Base-by-base conservation (phyloP, 2,797 vertebrate genomes). In the Telmatherina bonti region DNA sequence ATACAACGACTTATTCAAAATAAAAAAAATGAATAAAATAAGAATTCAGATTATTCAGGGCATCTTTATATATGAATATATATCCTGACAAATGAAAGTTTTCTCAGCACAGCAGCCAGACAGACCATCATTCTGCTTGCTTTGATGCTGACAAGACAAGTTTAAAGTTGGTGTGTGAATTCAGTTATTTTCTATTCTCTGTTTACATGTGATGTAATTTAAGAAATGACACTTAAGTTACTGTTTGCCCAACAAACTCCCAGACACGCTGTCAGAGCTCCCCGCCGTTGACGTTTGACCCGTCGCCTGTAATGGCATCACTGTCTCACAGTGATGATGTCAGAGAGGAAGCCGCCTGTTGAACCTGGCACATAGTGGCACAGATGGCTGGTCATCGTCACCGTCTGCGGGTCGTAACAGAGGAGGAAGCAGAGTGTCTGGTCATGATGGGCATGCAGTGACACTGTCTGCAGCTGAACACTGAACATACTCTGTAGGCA, bases 361-460 rank as follows among this genome's bases (percentile, higher is more conserved):
- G 70, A 74, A 77, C 68, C 77, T 24, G 68, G 89, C 83, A 85
- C 91, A 68, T 56, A 63, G 78, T 89, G 90, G 85, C 84, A 92
- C 91, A 88, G 78, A 90, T 82, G 70, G 47, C 69, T 16, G 62
- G 20, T 70, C 74, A 52, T n/a, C n/a, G n/a, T n/a, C n/a, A n/a
- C 67, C 74, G 79, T 89, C 86, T 85, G 64, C 43, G 60, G 68
- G 47, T 81, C 76, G 61, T 30, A 43, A 49, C 61, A 38, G 85
- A 62, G 81, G 55, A 90, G 89, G 89, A 93, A 92, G 82, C 80
- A 18, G 61, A 60, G 72, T 65, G 86, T 91, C 87, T 91, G 83
- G 66, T 52, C 76, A 74, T 62, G 47, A 47, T 15, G 74, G 69
- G 61, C 77, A 85, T 83, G 79, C 79, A 82, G 78, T 67, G 82